Percentiles rank a stretch among this genome's conserved stretches.
phyloP scores from a whole-genome alignment of 1,140 invertebrate genomes.

The Danaus plexippus region DNA sequence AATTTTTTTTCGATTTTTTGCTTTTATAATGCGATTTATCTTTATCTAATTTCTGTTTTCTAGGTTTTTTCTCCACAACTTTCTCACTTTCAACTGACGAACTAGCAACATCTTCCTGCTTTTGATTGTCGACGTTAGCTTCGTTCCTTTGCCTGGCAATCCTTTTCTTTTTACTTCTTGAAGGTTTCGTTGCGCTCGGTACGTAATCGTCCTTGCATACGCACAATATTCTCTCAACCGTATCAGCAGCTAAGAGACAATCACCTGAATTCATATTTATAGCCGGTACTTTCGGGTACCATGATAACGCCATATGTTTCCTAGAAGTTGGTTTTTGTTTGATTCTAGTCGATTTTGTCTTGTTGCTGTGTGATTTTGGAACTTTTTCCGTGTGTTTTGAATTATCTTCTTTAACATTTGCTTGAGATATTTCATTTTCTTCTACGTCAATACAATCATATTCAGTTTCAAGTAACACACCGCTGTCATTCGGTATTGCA shows the following conservation, averaged over 20 bases:
- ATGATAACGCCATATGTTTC: constrained; percentile 3
- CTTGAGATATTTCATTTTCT: background rate
- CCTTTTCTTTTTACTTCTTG: background rate
- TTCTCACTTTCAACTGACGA: no score
- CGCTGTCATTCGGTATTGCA: no score
- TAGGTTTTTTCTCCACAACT: background rate
- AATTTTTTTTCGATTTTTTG: constrained; percentile 3
- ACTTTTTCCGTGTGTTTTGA: background rate
- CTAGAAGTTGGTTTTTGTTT: background rate
- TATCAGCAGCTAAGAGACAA: constrained; percentile 20
- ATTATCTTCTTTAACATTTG: background rate
- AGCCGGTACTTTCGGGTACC: background rate
- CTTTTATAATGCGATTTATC: background rate
- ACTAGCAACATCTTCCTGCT: no score
- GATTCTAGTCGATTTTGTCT: background rate
- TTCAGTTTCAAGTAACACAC: no score
- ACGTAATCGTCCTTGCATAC: constrained; percentile 13
- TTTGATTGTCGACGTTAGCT: no score
- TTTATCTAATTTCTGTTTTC: background rate
- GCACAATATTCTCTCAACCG: constrained; percentile 25
- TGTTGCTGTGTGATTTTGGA: background rate
- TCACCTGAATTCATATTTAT: constrained; percentile 3
- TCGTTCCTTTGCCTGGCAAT: background rate
- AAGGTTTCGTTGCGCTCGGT: background rate
- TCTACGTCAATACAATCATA: no score